A percentile compares a stretch with the other conserved stretches of the same genome.
Evolutionary conservation across 2,888 invertebrate species (phyloP).

Genomic region (Phengaris arion): DNA sequence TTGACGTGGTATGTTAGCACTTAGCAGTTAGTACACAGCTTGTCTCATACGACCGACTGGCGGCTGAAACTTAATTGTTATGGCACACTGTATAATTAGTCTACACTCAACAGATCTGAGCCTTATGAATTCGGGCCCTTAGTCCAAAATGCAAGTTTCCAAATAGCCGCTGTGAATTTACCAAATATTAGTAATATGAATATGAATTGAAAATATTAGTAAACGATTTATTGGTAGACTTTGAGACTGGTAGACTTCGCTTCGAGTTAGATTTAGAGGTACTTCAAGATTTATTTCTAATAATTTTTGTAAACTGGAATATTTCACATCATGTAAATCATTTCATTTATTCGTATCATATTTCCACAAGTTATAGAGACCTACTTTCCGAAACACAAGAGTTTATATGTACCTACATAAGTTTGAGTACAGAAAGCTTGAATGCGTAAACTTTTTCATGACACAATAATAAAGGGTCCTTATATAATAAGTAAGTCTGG

Average conservation of each 20-base stretch:
- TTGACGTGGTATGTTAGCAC: too few species aligned
- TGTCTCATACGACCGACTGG: background rate
- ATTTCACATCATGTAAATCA: too few species aligned
- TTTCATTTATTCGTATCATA: background rate
- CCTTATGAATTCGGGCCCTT: background rate
- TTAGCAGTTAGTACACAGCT: too few species aligned
- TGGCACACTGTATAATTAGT: background rate
- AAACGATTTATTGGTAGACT: too few species aligned
- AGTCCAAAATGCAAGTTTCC: background rate
- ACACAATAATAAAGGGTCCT: conserved; percentile 25
- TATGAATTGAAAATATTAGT: too few species aligned
- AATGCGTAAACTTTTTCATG: conserved; percentile 14
- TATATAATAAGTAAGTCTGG: background rate
- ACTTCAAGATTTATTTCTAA: too few species aligned
- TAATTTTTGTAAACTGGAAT: too few species aligned
- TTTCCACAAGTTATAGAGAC: background rate
- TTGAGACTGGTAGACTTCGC: too few species aligned
- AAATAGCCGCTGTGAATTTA: background rate
- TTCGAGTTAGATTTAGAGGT: too few species aligned
- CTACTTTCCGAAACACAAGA: background rate
- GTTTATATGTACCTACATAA: background rate
- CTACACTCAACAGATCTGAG: background rate
- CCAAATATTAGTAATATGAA: too few species aligned
- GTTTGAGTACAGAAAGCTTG: conserved; percentile 9
- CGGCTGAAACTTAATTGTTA: background rate